Percentiles rank a stretch among this genome's conserved stretches.
Conservation (phyloP, 2,113 vertebrate genomes). For the Dunckerocampus dactyliophorus region DNA sequence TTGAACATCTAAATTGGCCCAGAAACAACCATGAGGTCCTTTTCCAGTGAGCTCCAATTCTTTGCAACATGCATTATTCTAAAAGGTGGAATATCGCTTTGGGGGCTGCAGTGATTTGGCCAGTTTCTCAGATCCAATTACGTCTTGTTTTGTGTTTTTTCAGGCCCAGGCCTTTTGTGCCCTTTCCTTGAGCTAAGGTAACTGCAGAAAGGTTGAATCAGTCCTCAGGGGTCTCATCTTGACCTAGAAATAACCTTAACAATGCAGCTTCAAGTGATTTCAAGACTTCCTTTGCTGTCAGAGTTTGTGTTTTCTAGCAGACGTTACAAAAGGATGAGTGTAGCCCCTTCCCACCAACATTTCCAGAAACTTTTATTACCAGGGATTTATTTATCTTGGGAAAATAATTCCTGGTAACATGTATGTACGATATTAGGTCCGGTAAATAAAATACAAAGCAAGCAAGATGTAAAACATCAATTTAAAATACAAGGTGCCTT, state of each 20-base stretch:
- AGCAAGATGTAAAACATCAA: too few relatives aligned
- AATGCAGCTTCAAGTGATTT: not conserved
- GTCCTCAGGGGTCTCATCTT: not conserved
- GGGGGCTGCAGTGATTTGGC: not conserved
- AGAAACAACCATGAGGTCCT: not conserved
- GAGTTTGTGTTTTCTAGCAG: not conserved
- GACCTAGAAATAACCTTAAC: not conserved
- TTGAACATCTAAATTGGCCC: too few relatives aligned
- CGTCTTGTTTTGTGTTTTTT: not conserved
- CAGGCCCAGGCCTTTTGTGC: not conserved
- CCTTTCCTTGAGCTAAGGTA: not conserved
- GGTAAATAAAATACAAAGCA: too few relatives aligned
- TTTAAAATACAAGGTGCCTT: too few relatives aligned
- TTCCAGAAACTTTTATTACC: not conserved
- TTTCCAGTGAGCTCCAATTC: not conserved
- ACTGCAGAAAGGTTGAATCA: not conserved
- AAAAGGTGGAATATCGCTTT: not conserved
- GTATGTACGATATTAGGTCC: too few relatives aligned
- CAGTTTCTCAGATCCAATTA: not conserved
- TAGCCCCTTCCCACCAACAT: not conserved
- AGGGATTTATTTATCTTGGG: too few relatives aligned
- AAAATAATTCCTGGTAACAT: too few relatives aligned
- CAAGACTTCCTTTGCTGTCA: not conserved
- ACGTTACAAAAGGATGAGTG: not conserved
- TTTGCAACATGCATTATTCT: not conserved